These are phyloP conservation scores for Zosterops hypoxanthus DNA, from an alignment of 2,113 vertebrate species.

Conservation along the genomic window DNA sequence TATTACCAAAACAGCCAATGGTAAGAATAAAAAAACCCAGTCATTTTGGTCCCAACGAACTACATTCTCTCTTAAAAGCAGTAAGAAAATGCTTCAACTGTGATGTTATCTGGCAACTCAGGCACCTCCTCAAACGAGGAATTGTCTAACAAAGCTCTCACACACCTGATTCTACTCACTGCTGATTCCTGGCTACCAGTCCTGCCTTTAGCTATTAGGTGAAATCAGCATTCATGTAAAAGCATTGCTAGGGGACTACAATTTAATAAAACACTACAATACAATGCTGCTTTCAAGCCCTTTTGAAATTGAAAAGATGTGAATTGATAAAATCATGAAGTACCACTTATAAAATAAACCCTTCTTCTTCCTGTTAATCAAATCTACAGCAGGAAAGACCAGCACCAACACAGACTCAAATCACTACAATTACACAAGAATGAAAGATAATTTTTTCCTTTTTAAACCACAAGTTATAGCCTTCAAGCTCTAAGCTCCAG, in stretches of 20 bases:
- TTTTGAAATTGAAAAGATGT: not conserved
- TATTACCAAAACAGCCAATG: constrained; percentile 10
- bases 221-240: not conserved
- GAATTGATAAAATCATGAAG: not conserved
- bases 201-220: not conserved
- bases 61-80: not conserved
- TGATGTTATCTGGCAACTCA: not conserved
- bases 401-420: not conserved
- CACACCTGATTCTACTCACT: not conserved
- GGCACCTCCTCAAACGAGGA: not conserved
- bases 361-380: not conserved
- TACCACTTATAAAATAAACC: not conserved
- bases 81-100: not conserved
- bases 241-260: not conserved
- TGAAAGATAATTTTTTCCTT: fast-evolving
- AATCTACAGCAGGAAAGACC: not conserved
- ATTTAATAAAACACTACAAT: not conserved
- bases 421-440: too few species aligned
- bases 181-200: not conserved
- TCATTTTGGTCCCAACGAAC: not conserved
- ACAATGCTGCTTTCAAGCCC: not conserved
- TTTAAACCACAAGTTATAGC: not conserved
- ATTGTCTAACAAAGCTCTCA: not conserved
- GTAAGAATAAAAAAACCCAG: not conserved
- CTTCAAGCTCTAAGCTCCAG: not conserved